Evolutionary conservation across 2,113 vertebrate genomes (phyloP).

Genomic region (Anolis carolinensis): DNA sequence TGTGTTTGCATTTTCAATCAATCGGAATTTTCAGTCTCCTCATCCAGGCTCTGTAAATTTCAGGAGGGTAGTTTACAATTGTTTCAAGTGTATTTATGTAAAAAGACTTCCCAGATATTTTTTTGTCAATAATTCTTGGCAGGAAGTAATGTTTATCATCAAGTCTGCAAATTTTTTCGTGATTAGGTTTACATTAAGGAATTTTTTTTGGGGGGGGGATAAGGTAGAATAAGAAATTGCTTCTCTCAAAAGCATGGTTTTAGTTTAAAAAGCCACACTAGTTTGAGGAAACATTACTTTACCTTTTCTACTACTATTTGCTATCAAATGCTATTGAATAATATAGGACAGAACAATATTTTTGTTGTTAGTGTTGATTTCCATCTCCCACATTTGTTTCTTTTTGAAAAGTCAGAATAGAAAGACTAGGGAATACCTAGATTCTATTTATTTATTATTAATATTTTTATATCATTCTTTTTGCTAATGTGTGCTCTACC

Average conservation of each 20-base stretch:
- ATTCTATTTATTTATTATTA: not conserved
- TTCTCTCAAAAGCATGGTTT: no score
- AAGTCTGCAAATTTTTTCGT: not conserved
- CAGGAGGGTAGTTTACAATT: not conserved
- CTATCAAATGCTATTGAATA: not conserved
- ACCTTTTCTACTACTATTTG: not conserved
- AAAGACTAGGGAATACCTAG: not conserved
- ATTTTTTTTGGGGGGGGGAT: no score
- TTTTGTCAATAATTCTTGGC: slow-evolving; percentile 6
- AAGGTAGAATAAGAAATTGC: no score
- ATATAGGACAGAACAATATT: not conserved
- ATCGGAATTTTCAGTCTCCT: not conserved
- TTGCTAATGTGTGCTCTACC: no score
- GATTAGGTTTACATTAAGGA: not conserved
- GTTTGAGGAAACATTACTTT: accelerated
- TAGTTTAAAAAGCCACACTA: not conserved
- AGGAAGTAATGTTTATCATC: not conserved
- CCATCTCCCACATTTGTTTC: not conserved
- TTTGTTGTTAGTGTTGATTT: not conserved
- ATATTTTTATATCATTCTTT: no score
- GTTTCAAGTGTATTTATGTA: not conserved
- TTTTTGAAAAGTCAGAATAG: not conserved
- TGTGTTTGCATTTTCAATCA: not conserved
- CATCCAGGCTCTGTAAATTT: not conserved
- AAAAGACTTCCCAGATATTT: slow-evolving; percentile 11